Conservation (phyloP, 2,888 invertebrate genomes). For the Ctenicera cuprea region DNA sequence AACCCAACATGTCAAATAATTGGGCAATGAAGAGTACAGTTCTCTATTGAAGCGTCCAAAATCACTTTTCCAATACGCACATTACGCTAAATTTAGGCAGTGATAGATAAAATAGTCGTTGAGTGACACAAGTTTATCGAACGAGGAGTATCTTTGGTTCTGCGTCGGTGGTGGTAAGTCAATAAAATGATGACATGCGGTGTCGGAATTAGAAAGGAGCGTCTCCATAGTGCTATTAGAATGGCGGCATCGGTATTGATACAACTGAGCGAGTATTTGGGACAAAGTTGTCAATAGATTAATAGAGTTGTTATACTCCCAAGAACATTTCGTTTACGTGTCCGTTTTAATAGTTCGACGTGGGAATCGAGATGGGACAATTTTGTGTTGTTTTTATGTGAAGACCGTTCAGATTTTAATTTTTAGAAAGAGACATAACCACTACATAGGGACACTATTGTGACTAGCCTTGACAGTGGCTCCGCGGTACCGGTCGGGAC, state of each 20-base stretch:
- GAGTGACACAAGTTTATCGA: slow-evolving; percentile 24
- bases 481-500: too few relatives aligned
- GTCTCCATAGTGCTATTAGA: slow-evolving; percentile 10
- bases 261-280: slow-evolving; percentile 19
- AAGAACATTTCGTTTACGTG: background rate
- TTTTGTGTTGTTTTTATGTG: too few relatives aligned
- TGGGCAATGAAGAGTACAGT: too few relatives aligned
- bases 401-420: too few relatives aligned
- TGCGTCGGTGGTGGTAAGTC: slow-evolving; percentile 11
- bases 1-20: background rate
- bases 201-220: slow-evolving; percentile 24
- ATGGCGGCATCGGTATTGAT: slow-evolving; percentile 21
- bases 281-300: slow-evolving; percentile 16
- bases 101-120: slow-evolving; percentile 12
- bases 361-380: too few relatives aligned
- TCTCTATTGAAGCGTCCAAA: background rate
- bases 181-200: slow-evolving; percentile 29
- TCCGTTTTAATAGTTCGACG: too few relatives aligned
- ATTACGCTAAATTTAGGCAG: slow-evolving; percentile 25
- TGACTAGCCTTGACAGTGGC: too few relatives aligned
- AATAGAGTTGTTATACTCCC: background rate
- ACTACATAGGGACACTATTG: too few relatives aligned
- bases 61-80: background rate
- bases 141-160: slow-evolving; percentile 14
- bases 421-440: too few relatives aligned